Conservation (phyloP, 2,797 vertebrate species). For the Phoebastria nigripes region DNA sequence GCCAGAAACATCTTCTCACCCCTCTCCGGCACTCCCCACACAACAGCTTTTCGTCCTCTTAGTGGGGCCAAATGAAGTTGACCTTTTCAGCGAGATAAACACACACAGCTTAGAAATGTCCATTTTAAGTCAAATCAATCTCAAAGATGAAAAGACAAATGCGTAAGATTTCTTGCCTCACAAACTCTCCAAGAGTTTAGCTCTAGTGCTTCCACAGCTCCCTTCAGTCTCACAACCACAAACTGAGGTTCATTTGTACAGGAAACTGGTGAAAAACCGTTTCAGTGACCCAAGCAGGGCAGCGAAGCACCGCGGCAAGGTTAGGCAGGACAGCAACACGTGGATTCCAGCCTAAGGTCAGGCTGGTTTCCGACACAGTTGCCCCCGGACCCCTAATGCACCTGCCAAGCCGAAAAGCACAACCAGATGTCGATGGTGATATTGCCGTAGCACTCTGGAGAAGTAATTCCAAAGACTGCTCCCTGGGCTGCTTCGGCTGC, state of each 20-base stretch:
- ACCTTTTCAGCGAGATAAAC: background rate
- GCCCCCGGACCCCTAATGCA: background rate
- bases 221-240: background rate
- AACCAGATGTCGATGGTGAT: accelerated
- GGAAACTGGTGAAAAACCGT: background rate
- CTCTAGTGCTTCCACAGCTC: background rate
- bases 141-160: background rate
- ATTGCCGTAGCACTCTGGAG: background rate
- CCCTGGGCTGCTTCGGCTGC: background rate
- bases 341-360: background rate
- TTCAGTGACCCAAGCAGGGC: background rate
- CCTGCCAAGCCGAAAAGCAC: background rate
- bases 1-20: background rate
- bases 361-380: background rate
- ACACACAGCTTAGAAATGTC: background rate
- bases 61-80: background rate
- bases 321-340: accelerated
- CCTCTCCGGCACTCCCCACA: background rate
- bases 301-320: accelerated
- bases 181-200: background rate
- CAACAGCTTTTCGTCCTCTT: background rate
- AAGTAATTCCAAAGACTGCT: background rate
- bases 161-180: background rate
- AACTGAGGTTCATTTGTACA: background rate
- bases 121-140: background rate